Base-by-base conservation (phyloP, 2,113 vertebrate genomes). In the Sander lucioperca region DNA sequence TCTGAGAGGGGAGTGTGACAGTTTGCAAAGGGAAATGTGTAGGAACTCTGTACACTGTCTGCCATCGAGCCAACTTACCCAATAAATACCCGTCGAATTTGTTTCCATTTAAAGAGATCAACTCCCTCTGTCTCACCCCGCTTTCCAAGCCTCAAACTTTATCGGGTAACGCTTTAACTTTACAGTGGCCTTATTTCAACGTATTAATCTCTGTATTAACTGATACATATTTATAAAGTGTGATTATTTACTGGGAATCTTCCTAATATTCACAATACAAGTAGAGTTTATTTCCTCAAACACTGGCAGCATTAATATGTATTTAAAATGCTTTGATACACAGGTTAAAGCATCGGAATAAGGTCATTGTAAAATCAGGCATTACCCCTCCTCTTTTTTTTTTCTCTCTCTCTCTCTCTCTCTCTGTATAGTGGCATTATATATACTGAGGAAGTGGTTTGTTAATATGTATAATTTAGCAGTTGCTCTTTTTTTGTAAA, bases 391-490 rank as follows among this genome's bases (percentile, higher is more conserved):
- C 59, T 69, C 62, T 62, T 45, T 63, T 43, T 11, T 43, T 43
- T 27, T 25, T 25, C 25, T n/a, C n/a, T n/a, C n/a, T 7, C 33
- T 83, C 51, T 88, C 81, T 48, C 30, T 80, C 36, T 82, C 66
- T 78, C 76, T 87, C 61, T 93, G 90, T 92, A 94, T 88, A 94
- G 91, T 77, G 91, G 91, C 89, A 92, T 94, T 94, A 91, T 93
- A 94, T 92, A 94, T 93, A 92, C 67, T 47, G 86, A 93, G 88
- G 89, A 92, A 93, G 89, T 97, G 95, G 96, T 96, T 96, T 96
- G 96, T 97, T 96, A 95, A 97, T 98, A 97, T 98, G 96, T 99
- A 97, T 97, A 96, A 98, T 97, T 97, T 96, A 96, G 96, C 95
- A 94, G 94, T 92, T 96, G 95, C 96, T 95, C 94, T 71, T 77